Evolutionary conservation across 2,113 vertebrate species (phyloP), one percentile per base, ranked within the genome.

Genomic region (Synodontis membranacea): DNA sequence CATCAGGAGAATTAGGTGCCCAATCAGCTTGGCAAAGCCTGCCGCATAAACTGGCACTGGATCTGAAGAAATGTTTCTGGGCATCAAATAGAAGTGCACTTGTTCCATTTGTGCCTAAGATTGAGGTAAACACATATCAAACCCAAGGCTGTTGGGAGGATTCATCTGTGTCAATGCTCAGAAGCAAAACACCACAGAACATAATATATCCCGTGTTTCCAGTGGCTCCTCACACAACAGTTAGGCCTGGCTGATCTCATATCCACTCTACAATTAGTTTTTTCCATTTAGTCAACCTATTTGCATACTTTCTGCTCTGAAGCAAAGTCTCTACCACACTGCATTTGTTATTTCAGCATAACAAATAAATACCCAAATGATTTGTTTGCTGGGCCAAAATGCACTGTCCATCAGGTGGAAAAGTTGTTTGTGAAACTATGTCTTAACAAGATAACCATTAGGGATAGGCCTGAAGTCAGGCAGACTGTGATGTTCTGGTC

Each of bases 401-500:
- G 52, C 10, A 19, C 80, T 15, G 74, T 46, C 54, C 66, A 76
- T 15, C 34, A 25, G 17, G 68, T 9, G 9, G 39, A 58, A 48
- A 75, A 23, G 42, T 25, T 82, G 80, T 76, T 78, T 83, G 80
- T n/a, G n/a, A 28, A 84, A 37, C 44, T 48, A 46, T 83, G 39
- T 80, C 19, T 48, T 37, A 34, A 89, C 80, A 44, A 39, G 42
- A 58, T 31, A 74, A 72, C 7, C 44, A 70, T 75, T 56, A 81
- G 78, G 79, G 82, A 80, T 76, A n/a, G 46, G 82, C 64, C 82
- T 44, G 21, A 42, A n/a, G 46, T 46, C 25, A 76, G 31, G 11
- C 11, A 50, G 23, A 56, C 17, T 84, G 58, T n/a, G 39, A 44
- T 52, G 62, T 52, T 92, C 94, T 81, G 87, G 93, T 94, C 81